Evolutionary conservation across 2,888 invertebrate genomes (phyloP).

Genomic region (Polymixis flavicincta): DNA sequence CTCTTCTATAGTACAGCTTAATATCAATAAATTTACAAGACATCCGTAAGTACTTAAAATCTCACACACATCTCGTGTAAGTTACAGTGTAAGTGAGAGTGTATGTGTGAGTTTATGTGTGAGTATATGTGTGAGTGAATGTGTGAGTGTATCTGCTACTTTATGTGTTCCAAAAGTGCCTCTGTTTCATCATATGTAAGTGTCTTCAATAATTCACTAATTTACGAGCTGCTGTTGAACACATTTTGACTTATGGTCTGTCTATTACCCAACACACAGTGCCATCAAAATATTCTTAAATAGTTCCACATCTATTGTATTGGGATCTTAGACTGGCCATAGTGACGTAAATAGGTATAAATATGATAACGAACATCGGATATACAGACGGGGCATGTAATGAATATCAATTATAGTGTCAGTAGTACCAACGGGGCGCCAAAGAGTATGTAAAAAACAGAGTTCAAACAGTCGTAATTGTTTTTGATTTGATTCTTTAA

Average conservation of each 20-base stretch:
- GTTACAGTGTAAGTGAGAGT: too few relatives aligned
- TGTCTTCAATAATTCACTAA: not conserved
- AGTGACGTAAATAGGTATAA: slow-evolving; percentile 16
- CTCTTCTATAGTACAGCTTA: too few relatives aligned
- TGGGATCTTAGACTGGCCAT: slow-evolving; percentile 21
- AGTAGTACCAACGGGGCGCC: slow-evolving; percentile 35
- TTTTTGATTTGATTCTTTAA: not conserved
- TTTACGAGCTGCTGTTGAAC: not conserved
- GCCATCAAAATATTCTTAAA: not conserved
- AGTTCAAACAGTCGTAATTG: not conserved
- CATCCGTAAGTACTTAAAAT: too few relatives aligned
- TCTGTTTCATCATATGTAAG: too few relatives aligned
- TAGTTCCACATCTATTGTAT: slow-evolving; percentile 6
- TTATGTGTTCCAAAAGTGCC: too few relatives aligned
- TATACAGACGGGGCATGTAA: slow-evolving; percentile 41
- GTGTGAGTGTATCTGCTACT: too few relatives aligned
- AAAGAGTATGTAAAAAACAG: slow-evolving; percentile 40
- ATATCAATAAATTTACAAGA: too few relatives aligned
- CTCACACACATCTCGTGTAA: too few relatives aligned
- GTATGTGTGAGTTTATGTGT: too few relatives aligned
- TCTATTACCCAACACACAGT: not conserved
- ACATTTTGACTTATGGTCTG: not conserved
- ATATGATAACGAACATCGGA: slow-evolving; percentile 37
- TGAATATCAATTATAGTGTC: slow-evolving; percentile 57
- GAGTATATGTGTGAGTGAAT: too few relatives aligned